Evolutionary conservation across 2,888 invertebrate species (phyloP).

Genomic region (Baccha elongata): DNA sequence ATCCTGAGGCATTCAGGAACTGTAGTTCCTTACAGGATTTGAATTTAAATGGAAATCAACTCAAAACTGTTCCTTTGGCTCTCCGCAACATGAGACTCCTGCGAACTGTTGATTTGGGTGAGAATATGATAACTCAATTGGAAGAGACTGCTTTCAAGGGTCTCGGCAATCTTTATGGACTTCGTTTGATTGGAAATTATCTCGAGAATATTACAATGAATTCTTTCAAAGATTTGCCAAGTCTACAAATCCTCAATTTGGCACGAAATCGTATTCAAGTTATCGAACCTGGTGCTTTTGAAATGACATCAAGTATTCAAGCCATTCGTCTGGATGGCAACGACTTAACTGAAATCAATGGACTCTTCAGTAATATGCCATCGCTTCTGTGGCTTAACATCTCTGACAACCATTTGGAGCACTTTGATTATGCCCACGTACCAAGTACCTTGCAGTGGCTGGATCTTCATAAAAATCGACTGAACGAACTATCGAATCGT

Average conservation of each 20-base stretch:
- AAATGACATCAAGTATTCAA: conserved; percentile 90
- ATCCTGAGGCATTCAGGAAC: conserved; percentile 94
- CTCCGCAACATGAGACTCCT: conserved; percentile 92
- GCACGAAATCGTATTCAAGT: conserved; percentile 91
- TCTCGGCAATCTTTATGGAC: conserved; percentile 92
- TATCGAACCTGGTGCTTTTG: conserved; percentile 92
- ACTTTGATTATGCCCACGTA: conserved; percentile 94
- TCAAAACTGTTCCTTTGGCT: conserved; percentile 91
- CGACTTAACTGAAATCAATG: conserved; percentile 90
- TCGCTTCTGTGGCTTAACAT: conserved; percentile 94
- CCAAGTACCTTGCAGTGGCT: conserved; percentile 93
- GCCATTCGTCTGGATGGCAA: conserved; percentile 94
- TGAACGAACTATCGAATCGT: conserved; percentile 90
- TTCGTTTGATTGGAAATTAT: conserved; percentile 94
- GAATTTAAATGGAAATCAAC: conserved; percentile 93
- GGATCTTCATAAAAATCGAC: conserved; percentile 93
- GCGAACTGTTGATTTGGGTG: conserved; percentile 94
- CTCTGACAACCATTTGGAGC: conserved; percentile 93
- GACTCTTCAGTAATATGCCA: conserved; percentile 91
- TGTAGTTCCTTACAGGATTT: conserved; percentile 95
- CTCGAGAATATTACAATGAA: conserved; percentile 91
- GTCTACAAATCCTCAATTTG: conserved; percentile 92
- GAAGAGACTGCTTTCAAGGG: conserved; percentile 92
- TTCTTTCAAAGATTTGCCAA: conserved; percentile 90
- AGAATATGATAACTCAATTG: conserved; percentile 92